Base-by-base conservation (phyloP, 2,888 invertebrate genomes). In the Homarus gammarus region DNA sequence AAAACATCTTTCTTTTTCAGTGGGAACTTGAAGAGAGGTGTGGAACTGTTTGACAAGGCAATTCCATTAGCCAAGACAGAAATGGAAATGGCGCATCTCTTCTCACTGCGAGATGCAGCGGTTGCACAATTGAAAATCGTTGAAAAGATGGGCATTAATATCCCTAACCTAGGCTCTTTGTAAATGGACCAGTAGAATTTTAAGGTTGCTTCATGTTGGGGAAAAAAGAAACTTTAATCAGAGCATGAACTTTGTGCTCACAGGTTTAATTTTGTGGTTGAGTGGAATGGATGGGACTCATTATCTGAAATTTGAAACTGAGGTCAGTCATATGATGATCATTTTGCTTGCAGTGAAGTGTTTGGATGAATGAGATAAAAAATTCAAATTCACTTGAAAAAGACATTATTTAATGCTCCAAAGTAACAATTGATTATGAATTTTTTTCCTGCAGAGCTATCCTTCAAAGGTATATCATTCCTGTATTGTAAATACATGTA, bases 61-160 rank as follows among this genome's bases (percentile, higher is more conserved):
- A 96, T 99, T 92, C 95, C 95, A 87, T 94, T 98, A 92, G 97
- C 97, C 72, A 97, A 97, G 93, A 97, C 97, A 27, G 96, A 97
- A 94, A 95, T 96, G 92, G 99, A 99, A 95, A 96, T 99, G 95
- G 96, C 97, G 44, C 98, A 99, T 94, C 95, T 99, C 93, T 98
- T 96, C 94, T 97, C 98, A 1, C 94, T 99, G 92, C 96, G 96
- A 93, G 97, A 98, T 94, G 98, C 98, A 31, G 98, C 98, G 15
- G 95, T 96, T 92, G 97, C 98, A 44, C 99, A 99, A 94, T 94
- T 97, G 82, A 96, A 96, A 93, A 96, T 98, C 70, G 96, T 97
- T 0, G 95, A 96, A 92, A 96, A 96, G 93, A 95, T 97, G 94
- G 97, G 96, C 79, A 92, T 93, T 73, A 91, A 86, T 64, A 83